Base-by-base conservation (phyloP, 2,888 invertebrate species). In the Plusia festucae region DNA sequence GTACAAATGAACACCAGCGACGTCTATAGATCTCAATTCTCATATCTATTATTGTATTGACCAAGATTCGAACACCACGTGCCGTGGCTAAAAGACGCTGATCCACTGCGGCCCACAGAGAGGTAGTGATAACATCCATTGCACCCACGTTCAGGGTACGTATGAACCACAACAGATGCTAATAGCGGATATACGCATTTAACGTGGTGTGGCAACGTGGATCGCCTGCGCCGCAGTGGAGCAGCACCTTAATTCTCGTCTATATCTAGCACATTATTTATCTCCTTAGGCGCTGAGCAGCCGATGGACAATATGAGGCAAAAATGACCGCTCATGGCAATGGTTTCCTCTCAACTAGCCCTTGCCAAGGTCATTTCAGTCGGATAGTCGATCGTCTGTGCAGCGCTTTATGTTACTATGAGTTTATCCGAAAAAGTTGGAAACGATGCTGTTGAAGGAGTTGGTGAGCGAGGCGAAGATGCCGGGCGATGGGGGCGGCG, bases 371-470 rank as follows among this genome's bases (percentile, higher is more conserved):
- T n/a, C 6, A 40, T 40, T 40, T 40, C n/a, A 5, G 40, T 40
- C n/a, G 15, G n/a, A 40, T n/a, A n/a, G 7, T 15, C n/a, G 4
- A 5, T n/a, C 40, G n/a, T 40, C n/a, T 5, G n/a, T 4, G n/a
- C 40, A n/a, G n/a, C 3, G n/a, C 15, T n/a, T 40, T 15, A 40
- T n/a, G 40, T n/a, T 20, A 20, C 18, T 49, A 20, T 4, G 8
- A 18, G 18, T 9, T 85, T 95, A 97, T 85, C 97, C 97, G 83
- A 98, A 97, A 85, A 97, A 96, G 86, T 97, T 98, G 70, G 96
- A 97, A 76, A 98, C 97, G 79, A 98, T 94, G 85, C 96, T 97
- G 85, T 97, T 97, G 83, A 98, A 96, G 18, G 98, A 97, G 85
- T 96, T 97, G 82, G 97, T 96, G 81, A 98, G 96, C 49, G 97